Base-by-base conservation (phyloP, 2,888 invertebrate genomes). In the Aquatica leii region DNA sequence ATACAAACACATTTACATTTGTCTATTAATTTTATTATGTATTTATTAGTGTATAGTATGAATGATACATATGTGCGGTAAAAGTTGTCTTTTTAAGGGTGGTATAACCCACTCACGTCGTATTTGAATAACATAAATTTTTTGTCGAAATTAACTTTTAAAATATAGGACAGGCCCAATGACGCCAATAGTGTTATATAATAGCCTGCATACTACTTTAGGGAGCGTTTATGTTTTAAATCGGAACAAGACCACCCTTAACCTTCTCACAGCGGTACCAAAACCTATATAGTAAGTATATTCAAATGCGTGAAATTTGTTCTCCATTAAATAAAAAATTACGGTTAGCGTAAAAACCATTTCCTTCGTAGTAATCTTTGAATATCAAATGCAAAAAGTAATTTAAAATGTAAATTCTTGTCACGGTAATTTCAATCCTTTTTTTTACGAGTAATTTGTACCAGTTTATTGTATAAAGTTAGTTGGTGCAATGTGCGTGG, bases 171-270 rank as follows among this genome's bases (percentile, higher is more conserved):
- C 69, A 66, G 66, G 65, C 59, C 59, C 48, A 62, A 65, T 52
- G 69, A 69, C 69, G 69, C 69, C 69, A 65, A 59, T 65, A 55
- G 69, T 69, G 66, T 67, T 66, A 66, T 65, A 69, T 69, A 69
- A 69, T 69, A 59, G 67, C 59, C 63, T 64, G 67, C 59, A 66
- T 69, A 69, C 69, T 67, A 67, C 62, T 66, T 66, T 65, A 60
- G 65, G 69, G 66, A 66, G 69, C 70, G 71, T 71, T 71, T 71
- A 70, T 67, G 62, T 69, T 59, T 67, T 69, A 62, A 69, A 63
- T 18, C 67, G 67, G 68, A 62, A 53, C 65, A 62, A 54, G 71
- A 71, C 71, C 71, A 71, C 71, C 71, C 75, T 72, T 72, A 68
- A 61, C 65, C 66, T 52, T 17, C 21, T 31, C 18, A 48, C 57